Percentiles rank a stretch among this genome's conserved stretches.
phyloP scores from a whole-genome alignment of 1,140 invertebrate species.

The Magallana gigas region DNA sequence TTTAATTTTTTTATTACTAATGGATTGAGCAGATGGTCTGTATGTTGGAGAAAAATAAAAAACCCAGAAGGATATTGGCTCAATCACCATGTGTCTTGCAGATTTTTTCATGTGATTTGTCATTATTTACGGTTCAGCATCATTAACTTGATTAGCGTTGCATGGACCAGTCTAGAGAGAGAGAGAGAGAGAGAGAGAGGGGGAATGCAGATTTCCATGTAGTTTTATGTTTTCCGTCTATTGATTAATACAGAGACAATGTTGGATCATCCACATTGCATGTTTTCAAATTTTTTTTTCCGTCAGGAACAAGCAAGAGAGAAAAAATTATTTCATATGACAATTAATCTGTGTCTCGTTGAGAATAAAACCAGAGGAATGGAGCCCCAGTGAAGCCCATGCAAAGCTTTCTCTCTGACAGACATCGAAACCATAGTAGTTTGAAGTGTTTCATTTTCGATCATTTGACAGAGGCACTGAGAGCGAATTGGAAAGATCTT shows the following conservation, averaged over 20 bases:
- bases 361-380: no score
- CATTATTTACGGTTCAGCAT: background rate
- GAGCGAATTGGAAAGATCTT: background rate
- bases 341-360: no score
- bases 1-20: no score
- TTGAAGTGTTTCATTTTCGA: background rate
- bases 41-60: no score
- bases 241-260: background rate
- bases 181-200: no score
- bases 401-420: background rate
- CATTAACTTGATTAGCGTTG: conserved; percentile 6
- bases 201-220: background rate
- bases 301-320: background rate
- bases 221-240: background rate
- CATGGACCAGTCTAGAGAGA: background rate
- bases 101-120: no score
- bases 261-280: background rate
- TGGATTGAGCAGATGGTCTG: no score
- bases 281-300: no score
- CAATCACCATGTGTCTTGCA: no score
- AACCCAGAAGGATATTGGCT: no score
- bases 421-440: background rate
- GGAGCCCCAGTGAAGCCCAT: background rate
- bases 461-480: background rate
- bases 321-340: background rate